Base-by-base conservation (phyloP, 1,140 invertebrate species). In the Streblospio benedicti region DNA sequence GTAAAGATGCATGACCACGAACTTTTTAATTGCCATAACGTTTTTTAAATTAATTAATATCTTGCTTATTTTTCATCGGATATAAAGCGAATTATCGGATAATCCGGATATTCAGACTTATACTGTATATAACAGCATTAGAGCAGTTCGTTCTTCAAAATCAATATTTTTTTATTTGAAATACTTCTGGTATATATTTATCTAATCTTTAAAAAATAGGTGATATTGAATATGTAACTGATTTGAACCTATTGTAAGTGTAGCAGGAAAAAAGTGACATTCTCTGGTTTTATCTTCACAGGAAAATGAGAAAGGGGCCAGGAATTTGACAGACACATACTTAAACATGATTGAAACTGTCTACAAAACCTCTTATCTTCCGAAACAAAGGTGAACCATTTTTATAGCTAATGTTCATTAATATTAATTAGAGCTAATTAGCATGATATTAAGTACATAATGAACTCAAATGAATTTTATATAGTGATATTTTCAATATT, bases 321-420 rank as follows among this genome's bases (percentile, higher is more conserved):
- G 56, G 23, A 58, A 64, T 33, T 58, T 71, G 31, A 65, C 66
- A 20, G 68, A 69, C 57, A 61, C 66, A 12, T 71, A 65, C 57
- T 49, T 71, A 31, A 30, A 57, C 23, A 53, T 54, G 16, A 47
- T 71, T 18, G 59, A 64, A 35, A 53, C 58, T n/a, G 53, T 57
- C 2, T 71, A 67, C 59, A 68, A 66, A 51, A 61, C 59, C 16
- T 59, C 59, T 25, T 61, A 66, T 30, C 63, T 69, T 20, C 65
- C 67, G 23, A 54, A 57, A 38, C 62, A 65, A 63, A 67, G 57
- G 67, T 70, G 32, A 54, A 12, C 33, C n/a, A 28, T 2, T 14
- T 28, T 28, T 30, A 14, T 28, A 52, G 23, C 33, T 52, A 31
- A 52, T 31, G 27, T 31, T 4, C 28, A 28, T 14, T 9, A 4